A percentile compares a stretch with the other conserved stretches of the same genome.
These are phyloP conservation scores for Anastrepha ludens DNA, from an alignment of 1,140 invertebrate species.

Conservation along the genomic window DNA sequence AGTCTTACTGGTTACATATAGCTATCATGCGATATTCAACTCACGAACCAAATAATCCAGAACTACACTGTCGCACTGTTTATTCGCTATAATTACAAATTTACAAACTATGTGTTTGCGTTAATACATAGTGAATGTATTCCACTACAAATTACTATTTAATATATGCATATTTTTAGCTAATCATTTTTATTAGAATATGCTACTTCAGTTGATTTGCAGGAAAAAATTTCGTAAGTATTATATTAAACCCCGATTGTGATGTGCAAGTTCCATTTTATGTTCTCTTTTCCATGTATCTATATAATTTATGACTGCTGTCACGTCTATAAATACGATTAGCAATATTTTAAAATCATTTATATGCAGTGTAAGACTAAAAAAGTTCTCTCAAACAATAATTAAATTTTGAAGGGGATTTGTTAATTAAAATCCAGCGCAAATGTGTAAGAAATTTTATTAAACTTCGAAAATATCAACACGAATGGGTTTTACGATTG, in stretches of 20 bases:
- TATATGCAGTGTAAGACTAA: neutral
- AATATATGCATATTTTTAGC: neutral
- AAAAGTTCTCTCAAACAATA: neutral
- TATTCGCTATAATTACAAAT: conserved; percentile 14
- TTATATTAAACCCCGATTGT: neutral
- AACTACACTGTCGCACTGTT: neutral
- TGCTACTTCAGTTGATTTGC: too few relatives aligned
- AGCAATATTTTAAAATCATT: neutral
- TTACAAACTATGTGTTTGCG: neutral
- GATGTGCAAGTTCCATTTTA: conserved; percentile 28
- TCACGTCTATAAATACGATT: neutral
- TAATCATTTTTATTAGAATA: too few relatives aligned
- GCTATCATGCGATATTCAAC: too few relatives aligned
- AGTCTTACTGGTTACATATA: neutral
- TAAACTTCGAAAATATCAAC: neutral
- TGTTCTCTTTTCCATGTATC: neutral
- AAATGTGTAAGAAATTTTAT: too few relatives aligned
- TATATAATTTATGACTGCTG: neutral
- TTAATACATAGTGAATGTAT: neutral
- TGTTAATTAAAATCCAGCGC: too few relatives aligned
- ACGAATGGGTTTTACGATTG: neutral
- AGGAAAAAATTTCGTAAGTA: neutral
- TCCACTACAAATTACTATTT: neutral
- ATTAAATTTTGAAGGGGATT: neutral
- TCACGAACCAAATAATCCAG: neutral